Evolutionary conservation across 2,113 vertebrate genomes (phyloP).

Genomic region (Aleadryas rufinucha): DNA sequence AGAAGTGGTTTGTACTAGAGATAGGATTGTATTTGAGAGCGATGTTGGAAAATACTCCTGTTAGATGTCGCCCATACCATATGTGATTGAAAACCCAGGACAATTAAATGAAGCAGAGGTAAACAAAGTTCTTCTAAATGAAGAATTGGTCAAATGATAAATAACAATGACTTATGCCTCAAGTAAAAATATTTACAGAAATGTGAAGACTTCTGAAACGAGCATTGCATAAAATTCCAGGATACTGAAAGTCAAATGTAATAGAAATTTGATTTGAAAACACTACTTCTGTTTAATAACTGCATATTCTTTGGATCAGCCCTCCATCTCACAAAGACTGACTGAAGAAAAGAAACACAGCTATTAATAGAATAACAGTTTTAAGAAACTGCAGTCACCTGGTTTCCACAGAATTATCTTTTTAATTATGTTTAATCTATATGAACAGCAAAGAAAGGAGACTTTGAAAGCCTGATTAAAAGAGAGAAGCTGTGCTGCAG

Average conservation of each 20-base stretch:
- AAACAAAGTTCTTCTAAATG: background rate
- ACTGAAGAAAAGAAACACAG: background rate
- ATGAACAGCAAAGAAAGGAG: background rate
- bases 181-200: background rate
- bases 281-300: background rate
- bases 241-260: background rate
- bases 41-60: background rate
- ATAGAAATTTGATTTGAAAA: background rate
- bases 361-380: background rate
- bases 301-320: background rate
- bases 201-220: background rate
- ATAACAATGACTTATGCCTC: background rate
- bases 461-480: background rate
- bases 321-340: background rate
- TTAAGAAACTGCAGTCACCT: background rate
- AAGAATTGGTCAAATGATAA: background rate
- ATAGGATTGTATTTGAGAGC: background rate
- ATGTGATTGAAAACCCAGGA: background rate
- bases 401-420: constrained; percentile 14
- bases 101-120: background rate
- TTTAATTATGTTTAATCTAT: constrained; percentile 23
- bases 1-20: background rate
- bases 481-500: background rate
- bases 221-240: background rate
- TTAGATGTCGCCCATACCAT: background rate